Conservation (phyloP, 2,888 invertebrate species). For the Parasteatoda lunata region DNA sequence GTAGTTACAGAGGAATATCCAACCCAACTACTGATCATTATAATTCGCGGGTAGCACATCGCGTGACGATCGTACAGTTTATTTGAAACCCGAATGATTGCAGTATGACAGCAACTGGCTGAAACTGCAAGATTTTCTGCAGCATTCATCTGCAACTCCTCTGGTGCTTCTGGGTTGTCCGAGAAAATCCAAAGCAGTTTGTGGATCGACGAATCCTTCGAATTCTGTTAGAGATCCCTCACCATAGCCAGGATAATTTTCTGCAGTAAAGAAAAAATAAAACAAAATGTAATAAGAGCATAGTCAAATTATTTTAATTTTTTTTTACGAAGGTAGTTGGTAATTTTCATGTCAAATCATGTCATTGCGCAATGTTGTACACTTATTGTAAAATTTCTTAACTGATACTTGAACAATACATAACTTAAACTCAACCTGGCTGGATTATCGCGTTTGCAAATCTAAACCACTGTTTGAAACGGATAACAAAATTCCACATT, state of each 20-base stretch:
- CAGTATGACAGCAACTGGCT: slow-evolving; percentile 42
- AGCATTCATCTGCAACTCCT: slow-evolving; percentile 56
- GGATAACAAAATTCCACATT: too few species aligned
- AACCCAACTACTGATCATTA: slow-evolving; percentile 61
- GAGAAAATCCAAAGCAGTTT: slow-evolving; percentile 42
- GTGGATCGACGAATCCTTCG: slow-evolving; percentile 46
- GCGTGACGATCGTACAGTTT: not conserved
- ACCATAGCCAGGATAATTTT: slow-evolving; percentile 16
- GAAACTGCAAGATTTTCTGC: slow-evolving; percentile 31
- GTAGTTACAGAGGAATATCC: not conserved
- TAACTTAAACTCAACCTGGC: too few species aligned
- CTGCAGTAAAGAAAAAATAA: not conserved
- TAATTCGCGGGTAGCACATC: not conserved
- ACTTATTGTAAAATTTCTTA: too few species aligned
- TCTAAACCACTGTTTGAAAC: too few species aligned
- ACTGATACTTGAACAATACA: too few species aligned
- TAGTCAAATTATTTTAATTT: too few species aligned
- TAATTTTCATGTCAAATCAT: too few species aligned
- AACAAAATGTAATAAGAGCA: too few species aligned
- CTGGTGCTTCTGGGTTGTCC: slow-evolving; percentile 26
- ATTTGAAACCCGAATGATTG: slow-evolving; percentile 8
- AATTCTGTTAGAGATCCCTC: slow-evolving; percentile 36
- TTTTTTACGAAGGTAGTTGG: too few species aligned
- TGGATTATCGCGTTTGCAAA: too few species aligned
- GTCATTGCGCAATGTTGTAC: too few species aligned